Evolutionary conservation across 1,140 invertebrate genomes (phyloP).

Genomic region (Vanessa atalanta): DNA sequence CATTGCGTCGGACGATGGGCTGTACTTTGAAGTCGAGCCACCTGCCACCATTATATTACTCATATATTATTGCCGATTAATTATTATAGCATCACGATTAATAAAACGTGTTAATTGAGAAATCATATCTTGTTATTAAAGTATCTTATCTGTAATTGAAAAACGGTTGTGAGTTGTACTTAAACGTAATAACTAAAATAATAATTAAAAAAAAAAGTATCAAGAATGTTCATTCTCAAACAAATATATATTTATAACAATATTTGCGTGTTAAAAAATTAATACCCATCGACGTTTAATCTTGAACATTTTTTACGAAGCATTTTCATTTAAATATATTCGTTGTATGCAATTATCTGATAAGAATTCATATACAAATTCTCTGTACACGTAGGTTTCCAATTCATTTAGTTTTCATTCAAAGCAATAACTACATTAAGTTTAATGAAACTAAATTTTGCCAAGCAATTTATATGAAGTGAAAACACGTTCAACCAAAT

Average conservation of each 20-base stretch:
- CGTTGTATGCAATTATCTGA: neutral
- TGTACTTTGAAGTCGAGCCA: constrained; percentile 30
- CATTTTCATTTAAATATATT: neutral
- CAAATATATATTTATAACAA: too few relatives aligned
- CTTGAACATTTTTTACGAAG: neutral
- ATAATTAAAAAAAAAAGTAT: neutral
- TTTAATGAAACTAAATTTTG: constrained; percentile 5
- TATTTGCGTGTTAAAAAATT: too few relatives aligned
- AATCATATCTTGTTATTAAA: constrained; percentile 31
- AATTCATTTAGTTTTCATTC: constrained; percentile 4
- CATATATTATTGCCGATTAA: constrained; percentile 49
- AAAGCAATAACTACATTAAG: neutral
- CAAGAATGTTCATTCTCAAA: too few relatives aligned
- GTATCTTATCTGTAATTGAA: constrained; percentile 19
- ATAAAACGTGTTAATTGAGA: constrained; percentile 46
- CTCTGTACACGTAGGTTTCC: neutral
- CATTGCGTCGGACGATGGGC: neutral
- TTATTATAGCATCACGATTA: constrained; percentile 49
- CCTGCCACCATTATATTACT: constrained; percentile 42
- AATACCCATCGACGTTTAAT: too few relatives aligned
- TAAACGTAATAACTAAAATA: neutral
- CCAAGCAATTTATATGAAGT: constrained; percentile 4
- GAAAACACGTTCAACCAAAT: constrained; percentile 8
- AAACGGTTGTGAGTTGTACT: neutral
- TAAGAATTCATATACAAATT: neutral